phyloP scores from a whole-genome alignment of 2,797 vertebrate genomes.

The Rhinogobio ventralis region DNA sequence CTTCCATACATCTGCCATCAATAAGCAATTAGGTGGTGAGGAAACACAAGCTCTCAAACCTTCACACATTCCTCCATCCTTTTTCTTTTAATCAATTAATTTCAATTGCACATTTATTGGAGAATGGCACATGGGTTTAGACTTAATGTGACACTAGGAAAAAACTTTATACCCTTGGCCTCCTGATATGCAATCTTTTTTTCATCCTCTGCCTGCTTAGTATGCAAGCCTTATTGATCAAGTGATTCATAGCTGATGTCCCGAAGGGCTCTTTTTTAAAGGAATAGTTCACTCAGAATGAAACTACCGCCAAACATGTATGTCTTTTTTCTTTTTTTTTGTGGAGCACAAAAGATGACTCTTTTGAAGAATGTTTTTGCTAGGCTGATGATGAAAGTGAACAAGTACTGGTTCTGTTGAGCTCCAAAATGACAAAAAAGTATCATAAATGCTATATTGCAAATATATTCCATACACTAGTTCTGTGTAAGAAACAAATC shows the following conservation, averaged over 20 bases:
- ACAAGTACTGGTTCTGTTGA: not conserved
- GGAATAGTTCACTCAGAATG: not conserved
- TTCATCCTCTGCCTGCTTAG: not conserved
- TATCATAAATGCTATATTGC: not conserved
- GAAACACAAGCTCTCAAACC: conserved; percentile 71
- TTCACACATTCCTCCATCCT: conserved; percentile 62
- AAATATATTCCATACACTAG: not conserved
- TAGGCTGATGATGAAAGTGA: not conserved
- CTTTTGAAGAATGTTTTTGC: not conserved
- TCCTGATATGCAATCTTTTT: conserved; percentile 19
- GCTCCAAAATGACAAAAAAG: not conserved
- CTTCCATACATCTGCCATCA: conserved; percentile 79
- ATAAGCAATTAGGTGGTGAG: conserved; percentile 81
- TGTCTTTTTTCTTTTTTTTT: not conserved
- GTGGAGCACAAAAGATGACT: not conserved
- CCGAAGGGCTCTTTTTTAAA: conserved; percentile 47
- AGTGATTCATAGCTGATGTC: conserved; percentile 45
- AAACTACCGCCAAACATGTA: not conserved
- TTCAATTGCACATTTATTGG: conserved; percentile 66
- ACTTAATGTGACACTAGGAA: conserved; percentile 61
- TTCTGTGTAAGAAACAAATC: not conserved
- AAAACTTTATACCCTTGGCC: conserved; percentile 50
- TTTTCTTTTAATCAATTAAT: conserved; percentile 74
- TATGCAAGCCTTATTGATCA: conserved; percentile 47
- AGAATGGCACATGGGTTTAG: conserved; percentile 69